A percentile compares a stretch with the other conserved stretches of the same genome.
Conservation (phyloP, 2,113 vertebrate genomes). For the Tauraco erythrolophus region DNA sequence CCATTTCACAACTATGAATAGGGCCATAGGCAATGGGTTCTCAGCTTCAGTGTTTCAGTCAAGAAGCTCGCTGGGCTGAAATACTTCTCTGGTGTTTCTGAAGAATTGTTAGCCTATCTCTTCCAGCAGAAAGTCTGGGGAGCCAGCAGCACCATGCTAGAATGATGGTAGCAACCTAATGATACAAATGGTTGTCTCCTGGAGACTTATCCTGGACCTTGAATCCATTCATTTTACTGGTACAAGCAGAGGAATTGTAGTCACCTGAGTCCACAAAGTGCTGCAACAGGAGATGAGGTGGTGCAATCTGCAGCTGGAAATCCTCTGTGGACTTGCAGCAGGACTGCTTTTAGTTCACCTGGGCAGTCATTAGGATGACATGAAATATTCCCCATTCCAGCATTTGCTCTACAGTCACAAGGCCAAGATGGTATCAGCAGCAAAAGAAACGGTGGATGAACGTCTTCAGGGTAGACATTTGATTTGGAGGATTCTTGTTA, state of each 20-base stretch:
- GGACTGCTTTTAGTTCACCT: background rate
- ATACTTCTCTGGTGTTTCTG: background rate
- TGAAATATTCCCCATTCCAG: background rate
- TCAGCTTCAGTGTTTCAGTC: background rate
- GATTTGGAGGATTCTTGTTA: background rate
- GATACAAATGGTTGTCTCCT: background rate
- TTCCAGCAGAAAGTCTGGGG: background rate
- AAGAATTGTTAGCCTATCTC: background rate
- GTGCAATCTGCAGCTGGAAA: background rate
- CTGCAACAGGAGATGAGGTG: background rate
- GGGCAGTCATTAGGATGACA: background rate
- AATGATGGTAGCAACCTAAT: background rate
- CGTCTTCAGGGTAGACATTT: background rate
- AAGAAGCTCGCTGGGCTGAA: background rate
- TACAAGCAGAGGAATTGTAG: background rate
- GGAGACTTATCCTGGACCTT: background rate
- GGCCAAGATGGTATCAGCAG: background rate
- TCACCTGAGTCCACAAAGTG: background rate
- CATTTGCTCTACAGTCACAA: background rate
- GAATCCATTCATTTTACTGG: background rate
- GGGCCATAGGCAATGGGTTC: background rate
- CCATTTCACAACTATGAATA: background rate
- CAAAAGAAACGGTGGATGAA: background rate
- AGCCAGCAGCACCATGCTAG: background rate
- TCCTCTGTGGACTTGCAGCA: background rate